Evolutionary conservation across 2,113 vertebrate genomes (phyloP), one percentile per base, ranked within the genome.

Genomic region (Melanocharis versteri): DNA sequence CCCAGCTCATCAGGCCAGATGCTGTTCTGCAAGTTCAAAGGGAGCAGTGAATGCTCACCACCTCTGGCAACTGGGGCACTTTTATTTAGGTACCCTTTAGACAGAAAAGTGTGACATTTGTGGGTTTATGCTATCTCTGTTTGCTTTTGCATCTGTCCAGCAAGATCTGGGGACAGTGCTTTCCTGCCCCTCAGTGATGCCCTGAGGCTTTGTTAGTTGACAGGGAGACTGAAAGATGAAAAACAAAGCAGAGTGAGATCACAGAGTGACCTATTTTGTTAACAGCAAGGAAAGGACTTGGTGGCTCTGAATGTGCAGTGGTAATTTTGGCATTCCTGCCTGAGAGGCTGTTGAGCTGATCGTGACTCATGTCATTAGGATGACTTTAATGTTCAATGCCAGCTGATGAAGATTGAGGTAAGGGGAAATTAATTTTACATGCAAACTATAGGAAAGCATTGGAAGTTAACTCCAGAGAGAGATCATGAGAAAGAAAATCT

Each of bases 401-500:
- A 93, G 44, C 60, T 83, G 82, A 96, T 88, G 94, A 96, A 97
- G 93, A 90, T 17, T 53, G n/a, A 75, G 80, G 84, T 89, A 96
- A 92, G 50, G 60, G 64, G 57, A 93, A 96, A 96, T 96, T 89
- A 95, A 94, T 96, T 95, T 95, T 94, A 90, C 88, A 93, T 75
- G 73, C 65, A 76, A 89, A 71, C 48, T 71, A 48, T 39, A 69
- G 68, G 77, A 94, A 89, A 87, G 45, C 65, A 47, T 58, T 89
- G 56, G 56, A 92, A 90, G 83, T 75, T 94, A 90, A 83, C 64
- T 95, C 86, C 76, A 72, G 88, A 94, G 96, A 92, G 76, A 68
- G 70, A 94, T 66, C 85, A 58, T 1, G 3, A 90, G 76, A 91
- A 89, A 70, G 54, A 68, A 91, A 86, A 75, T 56, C 66, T 75